Evolutionary conservation across 2,113 vertebrate genomes (phyloP), one percentile per base, ranked within the genome.

Genomic region (Micronisus gabar): DNA sequence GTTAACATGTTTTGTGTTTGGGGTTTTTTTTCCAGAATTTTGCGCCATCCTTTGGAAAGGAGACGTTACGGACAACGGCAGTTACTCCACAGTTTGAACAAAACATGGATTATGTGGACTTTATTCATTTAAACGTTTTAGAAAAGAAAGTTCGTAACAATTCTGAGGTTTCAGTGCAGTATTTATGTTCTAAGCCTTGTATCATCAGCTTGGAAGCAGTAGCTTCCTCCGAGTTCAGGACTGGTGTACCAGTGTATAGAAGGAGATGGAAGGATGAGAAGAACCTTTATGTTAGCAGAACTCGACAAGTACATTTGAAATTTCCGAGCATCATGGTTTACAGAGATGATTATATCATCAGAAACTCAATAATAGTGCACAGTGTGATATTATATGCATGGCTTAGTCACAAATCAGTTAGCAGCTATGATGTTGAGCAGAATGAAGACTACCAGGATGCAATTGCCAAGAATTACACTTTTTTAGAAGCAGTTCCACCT

Each of bases 141-240:
- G 98, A 99, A 95, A 99, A 98, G 74, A 97, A 91, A 56, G 98
- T 99, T 63, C 95, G 93, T 56, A 98, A 98, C 15, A 97, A 97
- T 74, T 98, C 98, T 14, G 97, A 97, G 50, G 97, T 99, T 95
- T 98, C 88, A 1, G 97, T 99, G 65, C 97, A 96, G 29, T 99
- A 99, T 95, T 97, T 96, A 36, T 99, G 99, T 97, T 98, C 98
- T 41, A 95, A 97, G 94, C 98, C 99, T 52, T 99, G 99, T 92
- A 93, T 97, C 29, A 65, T 99, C 41, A 97, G 86, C 43, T 71
- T 99, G 87, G 99, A 99, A 95, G 98, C 98, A 2, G 96, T 99
- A 32, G 98, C 98, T 71, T 98, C 99, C 9, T 98, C 98, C 0
- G 98, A 99, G 91, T 98, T 97, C 93, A 97, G 97, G 92, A 98